Base-by-base conservation (phyloP, 2,888 invertebrate species). In the Pilophorus perplexus region DNA sequence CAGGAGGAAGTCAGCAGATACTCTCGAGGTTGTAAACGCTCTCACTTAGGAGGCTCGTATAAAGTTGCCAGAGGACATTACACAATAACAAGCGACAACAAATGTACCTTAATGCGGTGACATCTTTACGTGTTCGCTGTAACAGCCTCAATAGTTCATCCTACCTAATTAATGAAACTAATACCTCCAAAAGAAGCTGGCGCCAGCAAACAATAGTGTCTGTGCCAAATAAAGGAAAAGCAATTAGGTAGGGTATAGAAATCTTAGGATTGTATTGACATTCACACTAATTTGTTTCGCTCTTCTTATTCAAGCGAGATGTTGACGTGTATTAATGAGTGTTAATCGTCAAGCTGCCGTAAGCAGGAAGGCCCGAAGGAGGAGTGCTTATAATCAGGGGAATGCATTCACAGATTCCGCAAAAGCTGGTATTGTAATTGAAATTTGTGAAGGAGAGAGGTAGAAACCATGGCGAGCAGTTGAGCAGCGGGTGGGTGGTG, bases 361-460 rank as follows among this genome's bases (percentile, higher is more conserved):
- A 28, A 33, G 42, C 50, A 50, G 66, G 25, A 23, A 66, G 27
- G 28, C 42, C 20, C 66, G 27, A 37, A 33, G 52, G 57, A 27
- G 44, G 28, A 62, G 44, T 46, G 62, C 62, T 62, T 62, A 46
- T 62, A 62, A 59, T 59, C 59, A 27, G 62, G 52, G 62, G 67
- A 68, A 69, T 69, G 62, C 69, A 69, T 69, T 67, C 64, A 64
- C 62, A 25, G 67, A 60, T 59, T 64, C 57, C 64, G 64, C 67
- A 67, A 69, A 69, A 67, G 69, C 69, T 64, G n/a, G 67, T 67
- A 69, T 69, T 69, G 69, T 69, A 69, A 69, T 69, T 69, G 66
- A 69, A 69, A 69, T 69, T 69, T 64, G 62, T 67, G 69, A 69
- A 67, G 69, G 67, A 67, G 57, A 42, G 20, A 18, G 38, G 62